Evolutionary conservation across 2,797 vertebrate species (phyloP).

Genomic region (Mastacembelus armatus): DNA sequence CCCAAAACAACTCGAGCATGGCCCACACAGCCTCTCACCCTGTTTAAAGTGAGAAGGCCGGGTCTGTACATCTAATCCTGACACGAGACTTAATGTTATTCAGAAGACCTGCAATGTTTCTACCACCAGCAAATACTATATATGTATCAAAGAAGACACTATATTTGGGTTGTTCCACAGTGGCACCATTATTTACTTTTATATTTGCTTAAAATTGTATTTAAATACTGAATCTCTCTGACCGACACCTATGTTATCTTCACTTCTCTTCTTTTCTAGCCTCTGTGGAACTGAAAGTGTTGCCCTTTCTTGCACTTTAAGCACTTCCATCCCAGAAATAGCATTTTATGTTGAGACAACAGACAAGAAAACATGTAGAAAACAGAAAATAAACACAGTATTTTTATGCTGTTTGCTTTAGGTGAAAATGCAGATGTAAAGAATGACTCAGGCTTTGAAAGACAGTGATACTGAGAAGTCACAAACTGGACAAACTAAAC

Average conservation of each 20-base stretch:
- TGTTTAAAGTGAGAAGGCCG: conserved; percentile 19
- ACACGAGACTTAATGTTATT: conserved; percentile 27
- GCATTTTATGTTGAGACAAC: not conserved
- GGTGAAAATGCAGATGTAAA: conserved; percentile 27
- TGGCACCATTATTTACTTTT: conserved; percentile 1
- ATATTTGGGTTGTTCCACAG: not conserved
- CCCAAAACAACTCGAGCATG: not conserved
- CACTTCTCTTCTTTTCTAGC: conserved; percentile 35
- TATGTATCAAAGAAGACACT: not conserved
- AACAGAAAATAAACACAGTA: not conserved
- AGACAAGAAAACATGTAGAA: not conserved
- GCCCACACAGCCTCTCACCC: conserved; percentile 35
- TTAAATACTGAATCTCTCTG: not conserved
- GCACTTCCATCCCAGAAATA: not conserved
- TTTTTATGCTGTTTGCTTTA: conserved; percentile 14
- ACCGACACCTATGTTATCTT: conserved; percentile 5
- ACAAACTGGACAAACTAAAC: conserved; percentile 51
- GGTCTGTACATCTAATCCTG: conserved; percentile 13
- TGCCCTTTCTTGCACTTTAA: not conserved
- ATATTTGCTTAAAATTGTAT: not conserved
- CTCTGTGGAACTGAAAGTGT: conserved; percentile 53
- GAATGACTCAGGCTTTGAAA: conserved; percentile 32
- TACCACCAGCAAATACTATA: not conserved
- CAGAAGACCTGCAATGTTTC: conserved; percentile 12
- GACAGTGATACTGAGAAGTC: conserved; percentile 43